A percentile compares a stretch with the other conserved stretches of the same genome.
Evolutionary conservation across 2,113 vertebrate genomes (phyloP).

Genomic region (Pelecanus crispus): DNA sequence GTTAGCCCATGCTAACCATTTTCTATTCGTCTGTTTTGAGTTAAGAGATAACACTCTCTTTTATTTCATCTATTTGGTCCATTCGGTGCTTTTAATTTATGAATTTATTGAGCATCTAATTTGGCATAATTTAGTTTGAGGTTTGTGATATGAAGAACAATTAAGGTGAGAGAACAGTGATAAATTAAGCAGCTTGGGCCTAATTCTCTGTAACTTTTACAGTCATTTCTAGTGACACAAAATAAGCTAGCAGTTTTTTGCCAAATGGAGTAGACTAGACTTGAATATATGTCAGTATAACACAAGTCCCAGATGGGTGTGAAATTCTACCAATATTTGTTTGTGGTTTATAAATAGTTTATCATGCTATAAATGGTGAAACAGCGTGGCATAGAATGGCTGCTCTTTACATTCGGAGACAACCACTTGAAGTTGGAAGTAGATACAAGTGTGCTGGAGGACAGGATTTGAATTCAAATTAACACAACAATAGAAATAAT

Average conservation of each 20-base stretch:
- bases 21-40: not conserved
- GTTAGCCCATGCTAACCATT: not conserved
- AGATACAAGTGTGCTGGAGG: not conserved
- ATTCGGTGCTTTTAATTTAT: not conserved
- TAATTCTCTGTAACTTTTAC: not conserved
- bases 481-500: not conserved
- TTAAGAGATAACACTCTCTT: not conserved
- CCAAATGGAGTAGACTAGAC: not conserved
- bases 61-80: not conserved
- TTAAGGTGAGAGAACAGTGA: not conserved
- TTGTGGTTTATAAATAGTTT: not conserved
- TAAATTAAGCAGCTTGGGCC: not conserved
- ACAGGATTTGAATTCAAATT: not conserved
- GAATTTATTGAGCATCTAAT: not conserved
- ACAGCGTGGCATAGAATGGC: not conserved
- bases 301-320: not conserved
- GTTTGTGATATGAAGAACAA: not conserved
- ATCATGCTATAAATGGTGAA: not conserved
- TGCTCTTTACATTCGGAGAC: not conserved
- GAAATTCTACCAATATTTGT: not conserved
- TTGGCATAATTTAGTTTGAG: not conserved
- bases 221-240: not conserved
- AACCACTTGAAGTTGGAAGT: not conserved
- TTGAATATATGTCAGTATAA: not conserved
- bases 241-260: not conserved